Evolutionary conservation across 53 echinoderm and acorn worm genomes (phyloP).

Genomic region (Pentamera pediparva): DNA sequence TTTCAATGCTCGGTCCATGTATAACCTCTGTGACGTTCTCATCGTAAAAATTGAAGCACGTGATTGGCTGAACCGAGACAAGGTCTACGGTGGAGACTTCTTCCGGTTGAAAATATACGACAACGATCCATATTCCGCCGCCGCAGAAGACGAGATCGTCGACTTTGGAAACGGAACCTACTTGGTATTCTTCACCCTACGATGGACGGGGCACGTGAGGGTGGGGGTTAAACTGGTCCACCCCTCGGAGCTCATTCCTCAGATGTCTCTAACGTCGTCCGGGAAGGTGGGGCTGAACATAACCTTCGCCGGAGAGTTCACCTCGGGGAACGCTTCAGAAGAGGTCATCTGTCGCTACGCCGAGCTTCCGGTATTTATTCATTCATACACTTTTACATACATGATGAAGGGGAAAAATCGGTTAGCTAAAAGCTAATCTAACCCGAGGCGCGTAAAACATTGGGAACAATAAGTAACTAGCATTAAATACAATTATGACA

Average conservation of each 20-base stretch:
- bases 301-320: background rate
- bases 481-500: too few species aligned
- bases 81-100: slow-evolving; percentile 16
- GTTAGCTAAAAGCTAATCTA: too few species aligned
- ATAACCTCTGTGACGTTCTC: background rate
- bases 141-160: background rate
- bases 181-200: slow-evolving; percentile 11
- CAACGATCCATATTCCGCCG: background rate
- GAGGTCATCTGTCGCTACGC: slow-evolving; percentile 15
- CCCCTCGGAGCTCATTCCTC: background rate
- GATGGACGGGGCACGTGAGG: slow-evolving; percentile 3
- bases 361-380: slow-evolving; percentile 6
- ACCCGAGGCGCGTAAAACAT: too few species aligned
- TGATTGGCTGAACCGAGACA: background rate
- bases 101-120: slow-evolving; percentile 9
- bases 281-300: background rate
- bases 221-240: background rate
- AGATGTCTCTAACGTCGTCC: background rate
- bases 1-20: background rate
- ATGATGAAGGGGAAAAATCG: too few species aligned
- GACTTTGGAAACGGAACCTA: slow-evolving; percentile 17
- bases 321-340: background rate
- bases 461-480: too few species aligned
- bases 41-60: background rate
- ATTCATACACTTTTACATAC: too few species aligned